Evolutionary conservation across 92 coral and sea anemone species (phyloP).

Genomic region (Nematostella vectensis): DNA sequence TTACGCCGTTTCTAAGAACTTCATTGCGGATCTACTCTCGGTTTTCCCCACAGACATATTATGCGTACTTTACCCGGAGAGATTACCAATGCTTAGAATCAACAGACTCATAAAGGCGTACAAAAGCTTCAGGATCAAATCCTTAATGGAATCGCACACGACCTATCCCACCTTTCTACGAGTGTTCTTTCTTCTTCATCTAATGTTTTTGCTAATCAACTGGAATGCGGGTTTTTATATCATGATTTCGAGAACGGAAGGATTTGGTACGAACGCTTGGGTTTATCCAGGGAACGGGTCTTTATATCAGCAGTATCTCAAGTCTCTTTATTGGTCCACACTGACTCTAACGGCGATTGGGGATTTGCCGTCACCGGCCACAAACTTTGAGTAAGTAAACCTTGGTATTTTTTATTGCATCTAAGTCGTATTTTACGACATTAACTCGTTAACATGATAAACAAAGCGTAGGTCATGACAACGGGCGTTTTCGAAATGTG

Average conservation of each 20-base stretch:
- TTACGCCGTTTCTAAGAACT: slow-evolving; percentile 48
- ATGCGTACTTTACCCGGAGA: slow-evolving; percentile 38
- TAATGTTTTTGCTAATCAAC: slow-evolving; percentile 87
- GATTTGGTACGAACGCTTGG: slow-evolving; percentile 89
- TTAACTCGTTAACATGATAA: too few species aligned
- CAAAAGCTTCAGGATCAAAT: slow-evolving; percentile 68
- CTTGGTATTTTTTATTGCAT: too few species aligned
- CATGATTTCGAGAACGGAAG: slow-evolving; percentile 81
- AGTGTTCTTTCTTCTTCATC: slow-evolving; percentile 72
- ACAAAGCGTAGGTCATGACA: too few species aligned
- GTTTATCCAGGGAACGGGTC: slow-evolving; percentile 89
- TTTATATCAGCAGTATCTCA: slow-evolving; percentile 81
- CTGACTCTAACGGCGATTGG: slow-evolving; percentile 91
- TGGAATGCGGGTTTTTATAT: slow-evolving; percentile 94
- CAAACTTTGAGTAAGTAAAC: slow-evolving; percentile 82
- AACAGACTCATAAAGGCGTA: slow-evolving; percentile 70
- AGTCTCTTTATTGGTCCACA: slow-evolving; percentile 91
- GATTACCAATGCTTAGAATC: slow-evolving; percentile 57
- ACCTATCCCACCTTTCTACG: slow-evolving; percentile 83
- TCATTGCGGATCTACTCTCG: slow-evolving; percentile 63
- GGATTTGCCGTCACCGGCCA: slow-evolving; percentile 79
- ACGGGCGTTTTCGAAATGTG: too few species aligned
- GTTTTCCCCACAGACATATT: slow-evolving; percentile 69
- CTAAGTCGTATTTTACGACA: too few species aligned
- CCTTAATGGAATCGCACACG: slow-evolving; percentile 82